These are phyloP conservation scores for Beroe ovata DNA, from an alignment of 37 sponge, comb jelly and placozoan genomes.

Conservation along the genomic window DNA sequence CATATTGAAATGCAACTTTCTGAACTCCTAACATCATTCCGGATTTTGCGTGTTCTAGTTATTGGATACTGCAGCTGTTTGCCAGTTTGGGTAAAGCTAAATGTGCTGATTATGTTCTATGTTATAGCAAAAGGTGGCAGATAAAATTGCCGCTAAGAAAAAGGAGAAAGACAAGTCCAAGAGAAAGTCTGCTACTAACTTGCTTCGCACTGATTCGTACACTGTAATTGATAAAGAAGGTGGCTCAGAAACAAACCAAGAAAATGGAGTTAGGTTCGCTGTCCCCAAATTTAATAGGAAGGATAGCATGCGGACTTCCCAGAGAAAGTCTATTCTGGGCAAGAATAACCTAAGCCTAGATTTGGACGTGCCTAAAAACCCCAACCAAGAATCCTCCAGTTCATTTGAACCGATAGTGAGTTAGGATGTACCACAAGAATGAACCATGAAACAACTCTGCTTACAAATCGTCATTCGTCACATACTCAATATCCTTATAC, in stretches of 20 bases:
- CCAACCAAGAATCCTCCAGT: background rate
- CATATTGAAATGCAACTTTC: background rate
- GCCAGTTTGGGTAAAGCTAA: too few species aligned
- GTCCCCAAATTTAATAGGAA: background rate
- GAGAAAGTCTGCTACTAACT: background rate
- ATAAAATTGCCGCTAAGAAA: background rate
- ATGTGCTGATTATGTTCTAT: too few species aligned
- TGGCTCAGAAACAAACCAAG: background rate
- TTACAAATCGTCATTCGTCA: too few species aligned
- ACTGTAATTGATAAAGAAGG: background rate
- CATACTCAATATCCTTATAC: too few species aligned
- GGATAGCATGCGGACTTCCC: background rate
- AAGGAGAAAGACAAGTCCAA: background rate
- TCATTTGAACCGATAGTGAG: background rate
- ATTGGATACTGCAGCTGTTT: too few species aligned
- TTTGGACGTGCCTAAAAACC: background rate
- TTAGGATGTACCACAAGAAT: too few species aligned
- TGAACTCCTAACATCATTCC: background rate
- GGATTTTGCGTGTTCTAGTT: background rate
- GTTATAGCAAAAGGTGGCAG: background rate
- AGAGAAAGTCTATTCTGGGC: background rate
- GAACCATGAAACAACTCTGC: too few species aligned
- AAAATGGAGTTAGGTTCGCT: background rate
- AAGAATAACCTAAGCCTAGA: background rate
- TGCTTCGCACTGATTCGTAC: background rate